Evolutionary conservation across 1,140 invertebrate genomes (phyloP), one percentile per base, ranked within the genome.

Genomic region (Aphelenchoides fujianensis): DNA sequence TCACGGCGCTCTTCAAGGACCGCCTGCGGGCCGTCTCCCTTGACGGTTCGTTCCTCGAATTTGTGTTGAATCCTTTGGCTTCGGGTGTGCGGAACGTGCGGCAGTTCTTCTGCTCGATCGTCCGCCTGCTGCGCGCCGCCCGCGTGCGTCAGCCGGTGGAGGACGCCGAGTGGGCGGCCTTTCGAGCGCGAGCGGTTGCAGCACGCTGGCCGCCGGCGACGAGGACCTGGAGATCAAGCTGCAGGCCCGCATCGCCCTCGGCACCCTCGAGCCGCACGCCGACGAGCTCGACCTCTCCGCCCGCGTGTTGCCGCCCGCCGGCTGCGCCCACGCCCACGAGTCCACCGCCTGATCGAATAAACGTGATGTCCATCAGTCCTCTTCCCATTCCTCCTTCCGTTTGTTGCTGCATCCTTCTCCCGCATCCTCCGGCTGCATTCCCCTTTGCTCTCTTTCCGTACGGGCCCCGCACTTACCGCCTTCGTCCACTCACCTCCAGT

Each of bases 21-120:
- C 16, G 23, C 2, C 12, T 66, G 63, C 1, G 37, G 16, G 63
- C 16, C n/a, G 36, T 66, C n/a, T 31, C 63, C 34, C 16, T 66
- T 34, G 63, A 66, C 19, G 32, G 63, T 66, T 27, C 23, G 34
- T 66, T 66, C 12, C n/a, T 48, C 1, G 2, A 61, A 12, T 16
- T 48, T 48, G 12, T 5, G 23, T 7, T 59, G 55, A 7, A 59
- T 30, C 19, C 34, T 27, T 27, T 59, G 55, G 19, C 19, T 66
- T 66, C 32, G 53, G 63, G 53, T 16, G 36, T 66, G 9, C 63
- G 16, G 12, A 66, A 66, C 3, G 32, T 66, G 28, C 63, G 63
- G 2, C 63, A 66, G 7, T 66, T 41, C 34, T 66, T 66, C 36
- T 66, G 63, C 32, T 19, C 19, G 1, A 12, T 66, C 63, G 32